Evolutionary conservation across 1,140 invertebrate species (phyloP).

Genomic region (Bilobella aurantiaca): DNA sequence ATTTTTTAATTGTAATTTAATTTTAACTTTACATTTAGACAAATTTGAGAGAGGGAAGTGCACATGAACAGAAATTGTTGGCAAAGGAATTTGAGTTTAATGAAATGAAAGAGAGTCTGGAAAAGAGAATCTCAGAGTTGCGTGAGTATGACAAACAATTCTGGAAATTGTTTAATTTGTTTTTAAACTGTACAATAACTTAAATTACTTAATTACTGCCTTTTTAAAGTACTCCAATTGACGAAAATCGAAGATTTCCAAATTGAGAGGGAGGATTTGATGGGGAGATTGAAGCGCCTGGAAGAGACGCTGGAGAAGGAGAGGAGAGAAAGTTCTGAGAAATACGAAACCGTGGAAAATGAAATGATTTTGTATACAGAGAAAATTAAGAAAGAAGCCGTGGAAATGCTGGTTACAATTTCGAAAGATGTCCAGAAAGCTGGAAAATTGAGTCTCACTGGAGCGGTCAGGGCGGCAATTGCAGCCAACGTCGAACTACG

Average conservation of each 20-base stretch:
- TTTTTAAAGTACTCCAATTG: constrained; percentile 19
- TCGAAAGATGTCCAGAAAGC: constrained; percentile 27
- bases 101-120: constrained; percentile 23
- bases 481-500: constrained; percentile 19
- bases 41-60: constrained; percentile 18
- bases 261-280: constrained; percentile 20
- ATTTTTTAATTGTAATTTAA: not conserved
- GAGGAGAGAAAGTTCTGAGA: constrained; percentile 10
- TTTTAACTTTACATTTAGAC: constrained; percentile 12
- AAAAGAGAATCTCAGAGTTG: constrained; percentile 25
- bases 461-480: constrained; percentile 28
- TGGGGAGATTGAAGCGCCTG: constrained; percentile 14
- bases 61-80: constrained; percentile 13
- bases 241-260: constrained; percentile 30
- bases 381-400: constrained; percentile 23
- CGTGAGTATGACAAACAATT: constrained; percentile 8
- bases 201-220: not conserved
- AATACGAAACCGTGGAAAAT: constrained; percentile 32
- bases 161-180: not conserved
- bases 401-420: constrained; percentile 26
- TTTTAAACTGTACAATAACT: not conserved
- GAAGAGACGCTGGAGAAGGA: constrained; percentile 17
- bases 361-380: constrained; percentile 28
- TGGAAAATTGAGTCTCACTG: constrained; percentile 27
- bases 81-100: constrained; percentile 27